phyloP scores from a whole-genome alignment of 2,113 vertebrate species.

The Pituophis catenifer region DNA sequence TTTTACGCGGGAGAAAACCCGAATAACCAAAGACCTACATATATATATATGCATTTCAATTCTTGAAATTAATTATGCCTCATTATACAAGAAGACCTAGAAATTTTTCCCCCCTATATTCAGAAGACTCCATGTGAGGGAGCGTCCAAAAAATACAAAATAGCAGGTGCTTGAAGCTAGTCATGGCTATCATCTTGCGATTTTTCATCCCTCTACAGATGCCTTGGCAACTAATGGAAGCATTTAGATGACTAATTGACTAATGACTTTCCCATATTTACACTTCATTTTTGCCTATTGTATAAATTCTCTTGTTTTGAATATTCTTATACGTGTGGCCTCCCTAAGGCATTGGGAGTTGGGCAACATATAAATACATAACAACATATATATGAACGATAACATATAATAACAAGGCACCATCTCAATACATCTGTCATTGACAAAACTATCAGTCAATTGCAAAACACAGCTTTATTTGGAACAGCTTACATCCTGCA shows the following conservation, averaged over 20 bases:
- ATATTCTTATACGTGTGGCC: neutral
- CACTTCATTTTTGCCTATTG: neutral
- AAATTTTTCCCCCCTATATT: neutral
- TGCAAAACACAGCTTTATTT: neutral
- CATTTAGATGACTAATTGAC: neutral
- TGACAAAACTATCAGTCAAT: neutral
- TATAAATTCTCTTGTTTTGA: neutral
- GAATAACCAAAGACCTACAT: no score
- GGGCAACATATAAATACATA: neutral
- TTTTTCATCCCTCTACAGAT: neutral
- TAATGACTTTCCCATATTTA: neutral
- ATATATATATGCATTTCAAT: neutral
- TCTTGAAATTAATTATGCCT: neutral
- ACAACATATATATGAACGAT: no score
- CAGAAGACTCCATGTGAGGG: neutral
- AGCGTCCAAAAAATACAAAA: neutral
- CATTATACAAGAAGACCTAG: neutral
- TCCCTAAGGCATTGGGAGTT: neutral
- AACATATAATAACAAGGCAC: neutral
- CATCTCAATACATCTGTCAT: neutral
- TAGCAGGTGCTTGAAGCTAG: neutral
- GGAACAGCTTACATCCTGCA: neutral
- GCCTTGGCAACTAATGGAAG: neutral
- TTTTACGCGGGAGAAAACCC: no score
- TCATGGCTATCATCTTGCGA: neutral